Conservation (phyloP, 2,797 vertebrate genomes). For the Myotis pilosus region DNA sequence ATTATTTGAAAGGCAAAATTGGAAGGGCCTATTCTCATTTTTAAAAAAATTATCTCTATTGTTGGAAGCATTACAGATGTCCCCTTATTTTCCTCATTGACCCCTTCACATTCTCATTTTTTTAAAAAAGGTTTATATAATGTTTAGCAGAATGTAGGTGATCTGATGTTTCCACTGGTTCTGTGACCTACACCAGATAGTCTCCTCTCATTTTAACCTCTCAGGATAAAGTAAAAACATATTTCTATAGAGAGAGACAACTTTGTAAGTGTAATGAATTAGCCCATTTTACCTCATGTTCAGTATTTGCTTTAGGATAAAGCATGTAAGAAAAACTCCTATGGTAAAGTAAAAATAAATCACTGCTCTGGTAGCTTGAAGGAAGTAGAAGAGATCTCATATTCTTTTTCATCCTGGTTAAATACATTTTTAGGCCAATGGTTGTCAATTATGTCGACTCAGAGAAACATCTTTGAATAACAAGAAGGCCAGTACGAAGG, state of each 20-base stretch:
- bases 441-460: background rate
- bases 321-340: background rate
- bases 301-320: background rate
- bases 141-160: slow-evolving; percentile 42
- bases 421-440: background rate
- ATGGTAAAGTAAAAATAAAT: slow-evolving; percentile 12
- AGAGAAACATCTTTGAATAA: background rate
- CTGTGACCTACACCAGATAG: slow-evolving; percentile 58
- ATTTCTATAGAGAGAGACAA: slow-evolving; percentile 61
- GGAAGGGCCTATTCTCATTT: slow-evolving; percentile 58
- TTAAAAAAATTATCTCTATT: background rate
- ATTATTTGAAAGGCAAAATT: slow-evolving; percentile 67
- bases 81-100: no score
- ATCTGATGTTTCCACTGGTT: slow-evolving; percentile 67
- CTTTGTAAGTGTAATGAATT: slow-evolving; percentile 54
- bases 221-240: slow-evolving; percentile 59
- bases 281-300: slow-evolving; percentile 2
- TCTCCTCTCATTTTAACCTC: slow-evolving; percentile 58
- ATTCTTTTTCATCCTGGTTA: background rate
- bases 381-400: background rate
- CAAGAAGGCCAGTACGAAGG: background rate
- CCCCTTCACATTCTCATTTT: background rate
- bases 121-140: slow-evolving; percentile 30
- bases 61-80: no score
- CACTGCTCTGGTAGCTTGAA: background rate